Percentiles rank a stretch among this genome's conserved stretches.
phyloP scores from a whole-genome alignment of 2,888 invertebrate genomes.

The Rapana venosa region DNA sequence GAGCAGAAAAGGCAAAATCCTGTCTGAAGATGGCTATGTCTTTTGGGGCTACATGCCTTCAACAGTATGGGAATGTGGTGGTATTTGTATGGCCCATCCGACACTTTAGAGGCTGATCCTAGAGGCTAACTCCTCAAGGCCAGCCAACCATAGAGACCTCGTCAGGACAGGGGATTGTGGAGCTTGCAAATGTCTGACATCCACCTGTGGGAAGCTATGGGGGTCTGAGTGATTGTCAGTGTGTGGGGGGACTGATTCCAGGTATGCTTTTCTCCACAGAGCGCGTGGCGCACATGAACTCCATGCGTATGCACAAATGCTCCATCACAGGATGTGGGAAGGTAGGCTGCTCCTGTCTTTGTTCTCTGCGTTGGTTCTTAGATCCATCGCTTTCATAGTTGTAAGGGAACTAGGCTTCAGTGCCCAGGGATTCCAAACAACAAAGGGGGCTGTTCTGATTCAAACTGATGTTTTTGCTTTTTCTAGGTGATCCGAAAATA shows the following conservation, averaged over 20 bases:
- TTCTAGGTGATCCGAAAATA: too few relatives aligned
- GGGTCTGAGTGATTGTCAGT: background rate
- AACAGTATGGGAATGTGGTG: too few relatives aligned
- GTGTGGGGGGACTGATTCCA: background rate
- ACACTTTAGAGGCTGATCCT: too few relatives aligned
- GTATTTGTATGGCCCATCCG: too few relatives aligned
- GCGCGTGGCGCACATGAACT: constrained; percentile 80
- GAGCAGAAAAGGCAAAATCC: too few relatives aligned
- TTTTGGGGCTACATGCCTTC: too few relatives aligned
- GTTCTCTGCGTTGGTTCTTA: background rate
- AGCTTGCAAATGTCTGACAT: background rate
- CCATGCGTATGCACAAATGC: constrained; percentile 91
- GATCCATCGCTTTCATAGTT: background rate
- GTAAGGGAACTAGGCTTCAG: background rate
- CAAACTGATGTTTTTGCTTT: too few relatives aligned
- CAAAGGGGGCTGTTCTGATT: too few relatives aligned
- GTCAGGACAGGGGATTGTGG: background rate
- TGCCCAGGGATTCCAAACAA: too few relatives aligned
- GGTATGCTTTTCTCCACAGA: constrained; percentile 74
- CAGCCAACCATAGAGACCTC: too few relatives aligned
- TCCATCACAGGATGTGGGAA: constrained; percentile 94
- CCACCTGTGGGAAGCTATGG: background rate
- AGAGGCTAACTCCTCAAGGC: too few relatives aligned
- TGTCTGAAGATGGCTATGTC: too few relatives aligned
- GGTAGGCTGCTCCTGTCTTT: constrained; percentile 74